Base-by-base conservation (phyloP, 2,888 invertebrate genomes). In the Brenthis ino region DNA sequence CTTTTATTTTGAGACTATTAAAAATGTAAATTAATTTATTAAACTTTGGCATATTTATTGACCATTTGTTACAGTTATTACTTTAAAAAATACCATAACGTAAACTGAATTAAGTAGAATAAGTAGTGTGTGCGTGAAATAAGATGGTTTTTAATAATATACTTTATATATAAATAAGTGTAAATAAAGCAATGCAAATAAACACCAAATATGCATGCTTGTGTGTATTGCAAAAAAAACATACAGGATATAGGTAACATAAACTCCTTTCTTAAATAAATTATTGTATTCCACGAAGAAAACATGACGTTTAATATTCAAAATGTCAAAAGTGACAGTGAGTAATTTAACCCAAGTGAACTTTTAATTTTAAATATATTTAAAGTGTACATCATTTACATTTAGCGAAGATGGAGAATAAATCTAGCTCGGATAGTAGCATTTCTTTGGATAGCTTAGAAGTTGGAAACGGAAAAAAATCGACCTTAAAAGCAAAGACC, bases 381-480 rank as follows among this genome's bases (percentile, higher is more conserved):
- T 8, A 54, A 37, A 37, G 53, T 63, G 12, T 54, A 53, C 20
- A 14, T 53, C 14, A 20, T 63, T 20, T 73, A 75, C 24, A 74
- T 76, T 37, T 55, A 37, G 14, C 61, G 77, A 82, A 75, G 77
- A 89, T 88, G 87, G 82, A 85, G 70, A 86, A 85, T 79, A 78
- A 77, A 72, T 83, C 80, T 70, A 84, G 80, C 77, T 83, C 83
- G 53, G 81, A 80, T 69, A 87, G 87, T 71, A 85, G 86, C 76
- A 81, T 92, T 70, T 92, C 92, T 57, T 57, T 84, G 37, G 92
- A 93, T 72, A 93, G 92, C 73, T 82, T 93, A 64, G 91, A 93
- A 77, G 76, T 76, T 48, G 80, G 81, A 72, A 80, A 80, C 51
- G 83, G 77, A 70, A 77, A 76, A 24, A 86, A 86, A 77, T 70